Evolutionary conservation across 2,888 invertebrate genomes (phyloP).

Genomic region (Oeneis ivallda): DNA sequence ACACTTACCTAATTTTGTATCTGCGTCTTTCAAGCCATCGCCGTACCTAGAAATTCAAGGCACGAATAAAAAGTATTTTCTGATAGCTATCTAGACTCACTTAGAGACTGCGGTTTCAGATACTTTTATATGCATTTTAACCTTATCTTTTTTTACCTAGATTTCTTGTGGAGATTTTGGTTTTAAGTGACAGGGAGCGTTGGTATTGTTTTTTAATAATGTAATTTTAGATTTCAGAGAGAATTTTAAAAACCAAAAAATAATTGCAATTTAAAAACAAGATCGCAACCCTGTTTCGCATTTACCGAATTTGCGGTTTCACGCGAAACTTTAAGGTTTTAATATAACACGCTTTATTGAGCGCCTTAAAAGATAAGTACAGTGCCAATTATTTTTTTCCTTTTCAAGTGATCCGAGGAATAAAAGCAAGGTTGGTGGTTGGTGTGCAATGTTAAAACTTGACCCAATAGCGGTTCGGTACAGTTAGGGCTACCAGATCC

Average conservation of each 20-base stretch:
- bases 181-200: neutral
- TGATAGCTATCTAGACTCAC: too few species aligned
- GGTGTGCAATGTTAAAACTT: constrained; percentile 28
- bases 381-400: constrained; percentile 22
- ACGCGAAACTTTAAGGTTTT: neutral
- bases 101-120: neutral
- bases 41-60: constrained; percentile 3
- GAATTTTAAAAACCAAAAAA: neutral
- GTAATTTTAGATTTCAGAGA: too few species aligned
- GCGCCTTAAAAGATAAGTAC: constrained; percentile 6
- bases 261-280: neutral
- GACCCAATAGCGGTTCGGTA: constrained; percentile 29
- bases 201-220: neutral
- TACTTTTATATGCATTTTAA: neutral
- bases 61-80: neutral
- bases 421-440: constrained; percentile 25
- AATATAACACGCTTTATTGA: constrained; percentile 10
- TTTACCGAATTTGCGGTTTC: constrained; percentile 4
- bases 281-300: neutral
- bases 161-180: neutral
- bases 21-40: neutral
- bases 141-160: neutral
- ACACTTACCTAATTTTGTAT: neutral
- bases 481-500: constrained; percentile 1
- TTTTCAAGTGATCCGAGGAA: constrained; percentile 15